Percentiles rank a stretch among this genome's conserved stretches.
phyloP scores from a whole-genome alignment of 2,797 vertebrate genomes.

The Epinephelus awoara region DNA sequence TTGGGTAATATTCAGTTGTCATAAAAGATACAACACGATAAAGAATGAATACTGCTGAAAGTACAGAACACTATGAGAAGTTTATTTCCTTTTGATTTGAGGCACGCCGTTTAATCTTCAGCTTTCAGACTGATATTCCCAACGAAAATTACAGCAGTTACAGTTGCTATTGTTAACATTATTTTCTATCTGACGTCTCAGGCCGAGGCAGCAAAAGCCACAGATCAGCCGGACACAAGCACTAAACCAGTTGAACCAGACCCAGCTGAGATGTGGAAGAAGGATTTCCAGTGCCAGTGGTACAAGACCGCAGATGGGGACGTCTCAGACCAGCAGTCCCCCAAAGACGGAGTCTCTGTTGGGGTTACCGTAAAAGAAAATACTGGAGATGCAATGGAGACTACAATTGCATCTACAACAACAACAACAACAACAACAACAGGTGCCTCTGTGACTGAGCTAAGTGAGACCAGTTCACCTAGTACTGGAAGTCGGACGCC shows the following conservation, averaged over 20 bases:
- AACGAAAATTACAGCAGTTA: not conserved
- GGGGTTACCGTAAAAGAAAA: constrained; percentile 28
- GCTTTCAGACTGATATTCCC: not conserved
- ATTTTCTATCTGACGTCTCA: constrained; percentile 46
- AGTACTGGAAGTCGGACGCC: constrained; percentile 29
- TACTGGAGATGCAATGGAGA: constrained; percentile 13
- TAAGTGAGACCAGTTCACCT: constrained; percentile 42
- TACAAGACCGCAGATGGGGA: constrained; percentile 81
- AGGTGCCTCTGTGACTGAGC: constrained; percentile 62
- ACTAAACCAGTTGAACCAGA: constrained; percentile 73
- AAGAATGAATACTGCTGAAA: not conserved
- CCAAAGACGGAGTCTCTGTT: constrained; percentile 71
- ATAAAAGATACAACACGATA: constrained; percentile 5
- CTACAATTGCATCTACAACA: constrained; percentile 30
- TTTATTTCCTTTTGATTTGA: not conserved
- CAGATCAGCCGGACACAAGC: constrained; percentile 71
- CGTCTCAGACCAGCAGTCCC: constrained; percentile 82
- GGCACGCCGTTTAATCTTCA: not conserved
- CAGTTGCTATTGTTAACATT: not conserved
- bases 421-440: constrained; percentile 44
- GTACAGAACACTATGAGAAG: not conserved
- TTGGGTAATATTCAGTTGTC: constrained; percentile 1
- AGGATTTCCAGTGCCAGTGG: constrained; percentile 87
- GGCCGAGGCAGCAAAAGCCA: constrained; percentile 72
- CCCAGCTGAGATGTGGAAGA: constrained; percentile 83